These are phyloP conservation scores for Parotocinclus haroldoi DNA, from an alignment of 2,797 vertebrate genomes.

Conservation along the genomic window DNA sequence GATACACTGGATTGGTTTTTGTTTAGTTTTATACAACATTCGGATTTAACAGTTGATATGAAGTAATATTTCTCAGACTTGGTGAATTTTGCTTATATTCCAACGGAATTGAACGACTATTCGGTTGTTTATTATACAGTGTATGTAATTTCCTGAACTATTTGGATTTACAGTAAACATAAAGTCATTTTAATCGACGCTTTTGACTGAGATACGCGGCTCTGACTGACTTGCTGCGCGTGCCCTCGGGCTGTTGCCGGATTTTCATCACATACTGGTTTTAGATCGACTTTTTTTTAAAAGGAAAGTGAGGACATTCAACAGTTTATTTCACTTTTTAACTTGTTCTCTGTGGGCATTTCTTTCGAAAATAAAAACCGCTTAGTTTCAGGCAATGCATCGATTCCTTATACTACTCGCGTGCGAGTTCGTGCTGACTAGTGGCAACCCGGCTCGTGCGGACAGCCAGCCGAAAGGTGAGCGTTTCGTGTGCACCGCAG, in stretches of 20 bases:
- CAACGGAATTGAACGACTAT: too few relatives aligned
- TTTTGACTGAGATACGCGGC: background rate
- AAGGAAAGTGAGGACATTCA: too few relatives aligned
- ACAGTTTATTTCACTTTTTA: constrained; percentile 1
- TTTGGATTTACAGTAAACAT: too few relatives aligned
- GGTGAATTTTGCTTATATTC: too few relatives aligned
- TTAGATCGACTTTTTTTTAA: background rate
- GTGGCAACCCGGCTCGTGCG: constrained; percentile 56
- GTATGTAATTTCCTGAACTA: too few relatives aligned
- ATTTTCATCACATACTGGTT: background rate
- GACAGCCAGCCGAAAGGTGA: constrained; percentile 69
- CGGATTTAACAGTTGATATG: background rate
- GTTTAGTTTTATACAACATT: too few relatives aligned
- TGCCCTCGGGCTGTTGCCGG: background rate
- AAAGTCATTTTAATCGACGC: too few relatives aligned
- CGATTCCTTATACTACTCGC: constrained; percentile 65
- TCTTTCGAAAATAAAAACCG: background rate
- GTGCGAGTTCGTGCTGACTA: constrained; percentile 59
- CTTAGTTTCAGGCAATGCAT: constrained; percentile 67
- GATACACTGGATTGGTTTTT: too few relatives aligned
- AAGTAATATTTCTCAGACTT: background rate
- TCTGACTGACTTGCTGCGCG: constrained; percentile 17
- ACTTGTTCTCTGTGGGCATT: too few relatives aligned
- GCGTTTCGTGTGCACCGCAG: constrained; percentile 90
- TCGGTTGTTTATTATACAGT: too few relatives aligned